These are phyloP conservation scores for Lacanobia oleracea DNA, from an alignment of 2,888 invertebrate genomes.

Conservation along the genomic window DNA sequence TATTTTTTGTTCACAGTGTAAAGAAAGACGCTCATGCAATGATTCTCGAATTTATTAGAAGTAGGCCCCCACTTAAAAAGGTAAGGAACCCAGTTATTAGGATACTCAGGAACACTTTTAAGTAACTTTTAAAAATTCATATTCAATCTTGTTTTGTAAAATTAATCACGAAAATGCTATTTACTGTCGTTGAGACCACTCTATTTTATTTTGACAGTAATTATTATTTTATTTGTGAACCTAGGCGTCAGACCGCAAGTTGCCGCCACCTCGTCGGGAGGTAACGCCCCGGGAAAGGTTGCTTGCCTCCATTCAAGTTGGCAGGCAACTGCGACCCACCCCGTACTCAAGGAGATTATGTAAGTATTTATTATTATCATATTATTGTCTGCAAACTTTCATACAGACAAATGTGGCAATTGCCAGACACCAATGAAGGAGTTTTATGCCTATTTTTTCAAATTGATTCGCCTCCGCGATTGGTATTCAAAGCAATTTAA, in stretches of 20 bases:
- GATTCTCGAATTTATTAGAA: slow-evolving; percentile 98
- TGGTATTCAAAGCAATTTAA: neutral
- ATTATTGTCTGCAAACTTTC: neutral
- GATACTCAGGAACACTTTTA: neutral
- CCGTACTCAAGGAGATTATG: slow-evolving; percentile 89
- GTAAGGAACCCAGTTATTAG: slow-evolving; percentile 82
- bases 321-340: slow-evolving; percentile 92
- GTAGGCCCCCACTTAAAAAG: slow-evolving; percentile 97
- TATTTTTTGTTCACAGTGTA: slow-evolving; percentile 89
- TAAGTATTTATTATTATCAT: slow-evolving; percentile 78
- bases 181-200: too few species aligned
- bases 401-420: neutral
- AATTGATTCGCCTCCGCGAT: neutral
- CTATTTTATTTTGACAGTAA: neutral
- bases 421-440: neutral
- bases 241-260: slow-evolving; percentile 95
- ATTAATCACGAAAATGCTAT: neutral
- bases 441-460: neutral
- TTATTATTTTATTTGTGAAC: slow-evolving; percentile 30
- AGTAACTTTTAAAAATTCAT: neutral
- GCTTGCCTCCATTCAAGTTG: slow-evolving; percentile 96
- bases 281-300: slow-evolving; percentile 96
- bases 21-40: slow-evolving; percentile 98
- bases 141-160: neutral
- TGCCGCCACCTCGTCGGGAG: slow-evolving; percentile 93